Evolutionary conservation across 1,140 invertebrate genomes (phyloP), one percentile per base, ranked within the genome.

Genomic region (Macrocentrus cingulum): DNA sequence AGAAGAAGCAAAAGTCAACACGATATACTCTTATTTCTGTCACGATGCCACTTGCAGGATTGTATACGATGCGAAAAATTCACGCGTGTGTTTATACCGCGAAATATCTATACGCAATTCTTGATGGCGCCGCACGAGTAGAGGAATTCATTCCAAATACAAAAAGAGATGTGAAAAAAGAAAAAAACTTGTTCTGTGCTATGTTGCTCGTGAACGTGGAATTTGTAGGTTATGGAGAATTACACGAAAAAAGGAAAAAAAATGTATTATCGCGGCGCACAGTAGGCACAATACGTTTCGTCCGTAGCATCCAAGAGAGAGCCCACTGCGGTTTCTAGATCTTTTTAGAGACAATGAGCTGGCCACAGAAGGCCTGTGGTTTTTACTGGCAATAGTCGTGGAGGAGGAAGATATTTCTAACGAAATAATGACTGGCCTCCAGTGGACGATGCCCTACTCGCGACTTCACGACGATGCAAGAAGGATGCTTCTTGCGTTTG

Each of bases 381-480:
- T 51, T 51, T 16, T 36, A n/a, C n/a, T n/a, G 9, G 13, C 15
- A 19, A 25, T 39, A 39, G n/a, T n/a, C n/a, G n/a, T n/a, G 18
- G 16, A 9, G n/a, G 9, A 49, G 16, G 48, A 37, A 25, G 32
- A 42, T 23, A 34, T 22, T 46, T 48, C 19, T 37, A 59, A 59
- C 51, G 45, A 50, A 60, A 60, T 60, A 60, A 60, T 60, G 59
- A 60, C 59, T 60, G 53, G 53, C 42, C 46, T 60, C 45, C n/a
- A n/a, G n/a, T n/a, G n/a, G n/a, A n/a, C n/a, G n/a, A n/a, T n/a
- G n/a, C n/a, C n/a, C n/a, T n/a, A 51, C 46, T 44, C 16, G 48
- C 37, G 16, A 11, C 25, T 25, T 19, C 13, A 41, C 13, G n/a
- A n/a, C n/a, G n/a, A n/a, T n/a, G 39, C 11, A 49, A 50, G 52